Evolutionary conservation across 2,888 invertebrate species (phyloP).

Genomic region (Habrosyne pyritoides): DNA sequence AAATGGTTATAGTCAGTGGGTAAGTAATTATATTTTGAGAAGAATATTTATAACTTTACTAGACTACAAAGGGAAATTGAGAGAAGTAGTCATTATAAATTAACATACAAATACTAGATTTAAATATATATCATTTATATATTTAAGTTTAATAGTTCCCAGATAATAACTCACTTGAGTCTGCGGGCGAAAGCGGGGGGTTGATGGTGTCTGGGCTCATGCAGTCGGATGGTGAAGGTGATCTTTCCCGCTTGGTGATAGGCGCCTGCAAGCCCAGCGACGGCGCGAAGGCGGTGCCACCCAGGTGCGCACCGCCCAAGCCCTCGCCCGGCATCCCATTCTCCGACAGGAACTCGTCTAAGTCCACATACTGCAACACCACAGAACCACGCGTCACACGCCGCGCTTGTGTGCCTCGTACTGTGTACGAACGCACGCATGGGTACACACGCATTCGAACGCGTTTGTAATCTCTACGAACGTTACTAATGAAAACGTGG

Average conservation of each 20-base stretch:
- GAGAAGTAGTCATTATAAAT: too few species aligned
- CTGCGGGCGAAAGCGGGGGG: constrained; percentile 94
- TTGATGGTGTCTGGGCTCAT: constrained; percentile 95
- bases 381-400: constrained; percentile 36
- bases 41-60: too few species aligned
- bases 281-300: constrained; percentile 85
- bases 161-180: constrained; percentile 88
- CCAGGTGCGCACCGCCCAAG: constrained; percentile 85
- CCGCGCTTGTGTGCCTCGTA: constrained; percentile 20
- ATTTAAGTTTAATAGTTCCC: not conserved
- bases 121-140: too few species aligned
- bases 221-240: constrained; percentile 94
- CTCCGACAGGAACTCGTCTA: constrained; percentile 98
- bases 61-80: too few species aligned
- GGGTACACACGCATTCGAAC: constrained; percentile 7
- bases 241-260: constrained; percentile 93
- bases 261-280: constrained; percentile 85
- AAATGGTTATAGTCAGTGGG: too few species aligned
- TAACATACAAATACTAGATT: too few species aligned
- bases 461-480: not conserved
- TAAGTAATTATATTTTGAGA: too few species aligned
- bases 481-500: not conserved
- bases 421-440: constrained; percentile 13
- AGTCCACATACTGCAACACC: constrained; percentile 94
- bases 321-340: constrained; percentile 95